A percentile compares a stretch with the other conserved stretches of the same genome.
These are phyloP conservation scores for Therioaphis trifolii DNA, from an alignment of 2,888 invertebrate genomes.

Conservation along the genomic window DNA sequence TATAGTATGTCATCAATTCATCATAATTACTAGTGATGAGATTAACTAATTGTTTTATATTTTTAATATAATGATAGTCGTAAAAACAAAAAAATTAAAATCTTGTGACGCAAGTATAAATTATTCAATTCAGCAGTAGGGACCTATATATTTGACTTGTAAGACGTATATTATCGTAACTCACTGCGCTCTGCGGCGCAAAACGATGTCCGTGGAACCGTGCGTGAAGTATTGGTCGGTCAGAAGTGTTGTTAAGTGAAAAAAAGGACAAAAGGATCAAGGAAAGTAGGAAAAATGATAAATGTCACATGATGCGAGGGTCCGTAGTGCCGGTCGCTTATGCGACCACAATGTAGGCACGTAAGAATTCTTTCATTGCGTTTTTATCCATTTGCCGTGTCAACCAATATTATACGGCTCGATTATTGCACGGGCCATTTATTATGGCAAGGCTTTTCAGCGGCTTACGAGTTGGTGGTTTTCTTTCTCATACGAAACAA, in stretches of 20 bases:
- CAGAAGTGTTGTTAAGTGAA: conserved; percentile 27
- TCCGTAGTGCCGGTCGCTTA: conserved; percentile 19
- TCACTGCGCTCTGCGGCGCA: not conserved
- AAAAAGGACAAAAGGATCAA: conserved; percentile 21
- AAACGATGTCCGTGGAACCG: not conserved
- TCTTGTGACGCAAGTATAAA: too few species aligned
- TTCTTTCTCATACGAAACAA: conserved; percentile 28
- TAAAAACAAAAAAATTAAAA: too few species aligned
- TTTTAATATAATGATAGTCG: too few species aligned
- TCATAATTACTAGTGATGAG: too few species aligned
- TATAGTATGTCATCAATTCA: too few species aligned
- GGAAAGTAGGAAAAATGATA: conserved; percentile 3
- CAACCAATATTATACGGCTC: conserved; percentile 48
- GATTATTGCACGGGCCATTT: conserved; percentile 57
- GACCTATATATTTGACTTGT: not conserved
- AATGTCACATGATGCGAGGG: conserved; percentile 25
- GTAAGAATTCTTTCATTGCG: conserved; percentile 30
- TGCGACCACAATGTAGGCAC: conserved; percentile 3
- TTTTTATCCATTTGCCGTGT: conserved; percentile 32
- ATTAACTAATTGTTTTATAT: too few species aligned
- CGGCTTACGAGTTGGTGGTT: conserved; percentile 43
- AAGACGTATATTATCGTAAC: conserved; percentile 4
- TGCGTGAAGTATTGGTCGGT: not conserved
- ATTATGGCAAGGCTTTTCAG: conserved; percentile 51
- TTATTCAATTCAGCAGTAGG: too few species aligned